Conservation (phyloP, 2,113 vertebrate species). For the mouse (Mus musculus) region DNA sequence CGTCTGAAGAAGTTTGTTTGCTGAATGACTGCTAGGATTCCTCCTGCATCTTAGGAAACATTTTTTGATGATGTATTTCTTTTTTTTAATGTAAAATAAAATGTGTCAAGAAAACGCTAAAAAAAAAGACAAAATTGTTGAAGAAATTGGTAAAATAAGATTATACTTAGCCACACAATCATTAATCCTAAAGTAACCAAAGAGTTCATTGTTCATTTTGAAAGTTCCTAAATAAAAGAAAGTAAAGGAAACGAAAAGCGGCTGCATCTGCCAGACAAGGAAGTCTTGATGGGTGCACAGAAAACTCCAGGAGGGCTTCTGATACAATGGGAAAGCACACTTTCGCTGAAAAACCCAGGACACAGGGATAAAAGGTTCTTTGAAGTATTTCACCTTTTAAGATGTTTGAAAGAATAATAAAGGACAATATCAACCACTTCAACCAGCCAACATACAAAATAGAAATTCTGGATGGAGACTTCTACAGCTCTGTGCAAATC, state of each 20-base stretch:
- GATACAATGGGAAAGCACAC: background rate
- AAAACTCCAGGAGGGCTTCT: background rate
- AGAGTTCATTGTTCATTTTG: conserved; percentile 42
- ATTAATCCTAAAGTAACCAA: conserved; percentile 35
- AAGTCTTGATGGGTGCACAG: background rate
- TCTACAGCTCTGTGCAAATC: background rate
- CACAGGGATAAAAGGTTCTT: conserved; percentile 2
- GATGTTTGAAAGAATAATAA: conserved; percentile 34
- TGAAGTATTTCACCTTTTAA: conserved; percentile 36
- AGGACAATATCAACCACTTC: conserved; percentile 6
- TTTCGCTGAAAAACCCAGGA: background rate
- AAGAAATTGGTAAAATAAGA: conserved; percentile 34
- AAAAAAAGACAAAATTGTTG: background rate
- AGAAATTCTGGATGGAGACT: background rate
- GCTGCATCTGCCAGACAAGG: background rate
- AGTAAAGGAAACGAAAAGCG: conserved; percentile 37
- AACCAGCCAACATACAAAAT: background rate
- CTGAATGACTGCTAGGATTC: background rate
- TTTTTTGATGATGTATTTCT: background rate
- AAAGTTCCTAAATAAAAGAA: conserved; percentile 14
- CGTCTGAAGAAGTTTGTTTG: background rate
- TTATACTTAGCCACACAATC: conserved; percentile 24
- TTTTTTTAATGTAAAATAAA: background rate
- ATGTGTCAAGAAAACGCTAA: background rate
- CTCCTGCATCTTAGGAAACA: background rate